A percentile compares a stretch with the other conserved stretches of the same genome.
Evolutionary conservation across 2,797 vertebrate species (phyloP).

Genomic region (Calcarius lapponicus): DNA sequence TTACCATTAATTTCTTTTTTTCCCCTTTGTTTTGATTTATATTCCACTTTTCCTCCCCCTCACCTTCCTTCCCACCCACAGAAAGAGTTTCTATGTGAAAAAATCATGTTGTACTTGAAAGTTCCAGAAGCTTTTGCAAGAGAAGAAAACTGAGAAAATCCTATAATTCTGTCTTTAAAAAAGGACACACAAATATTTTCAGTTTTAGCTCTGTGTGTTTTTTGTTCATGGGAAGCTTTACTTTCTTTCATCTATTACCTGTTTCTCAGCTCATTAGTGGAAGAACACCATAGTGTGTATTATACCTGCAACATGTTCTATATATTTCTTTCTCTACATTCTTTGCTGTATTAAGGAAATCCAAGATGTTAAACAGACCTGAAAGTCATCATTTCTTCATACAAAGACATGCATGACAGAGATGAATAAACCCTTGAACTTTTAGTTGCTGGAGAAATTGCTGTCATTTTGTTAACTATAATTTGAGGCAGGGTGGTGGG

Average conservation of each 20-base stretch:
- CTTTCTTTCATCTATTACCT: not conserved
- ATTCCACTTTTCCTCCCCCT: not conserved
- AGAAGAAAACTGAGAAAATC: not conserved
- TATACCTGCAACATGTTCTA: not conserved
- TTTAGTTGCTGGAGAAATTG: not conserved
- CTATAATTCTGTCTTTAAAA: not conserved
- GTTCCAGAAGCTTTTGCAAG: not conserved
- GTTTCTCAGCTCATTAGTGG: not conserved
- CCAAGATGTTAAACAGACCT: not conserved
- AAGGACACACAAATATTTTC: not conserved
- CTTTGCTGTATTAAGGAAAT: not conserved
- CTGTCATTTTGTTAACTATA: not conserved
- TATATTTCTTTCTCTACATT: not conserved
- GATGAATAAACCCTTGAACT: not conserved
- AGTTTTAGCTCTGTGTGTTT: not conserved
- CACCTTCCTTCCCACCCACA: not conserved
- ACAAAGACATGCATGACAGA: not conserved
- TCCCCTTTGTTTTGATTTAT: not conserved
- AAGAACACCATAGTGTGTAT: not conserved
- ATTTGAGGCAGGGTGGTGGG: not conserved
- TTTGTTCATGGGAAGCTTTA: not conserved
- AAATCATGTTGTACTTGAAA: not conserved
- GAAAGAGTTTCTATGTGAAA: constrained; percentile 8
- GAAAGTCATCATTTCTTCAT: not conserved
- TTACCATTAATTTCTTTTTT: not conserved